phyloP scores from a whole-genome alignment of 2,113 vertebrate genomes.

The Pelodiscus sinensis region DNA sequence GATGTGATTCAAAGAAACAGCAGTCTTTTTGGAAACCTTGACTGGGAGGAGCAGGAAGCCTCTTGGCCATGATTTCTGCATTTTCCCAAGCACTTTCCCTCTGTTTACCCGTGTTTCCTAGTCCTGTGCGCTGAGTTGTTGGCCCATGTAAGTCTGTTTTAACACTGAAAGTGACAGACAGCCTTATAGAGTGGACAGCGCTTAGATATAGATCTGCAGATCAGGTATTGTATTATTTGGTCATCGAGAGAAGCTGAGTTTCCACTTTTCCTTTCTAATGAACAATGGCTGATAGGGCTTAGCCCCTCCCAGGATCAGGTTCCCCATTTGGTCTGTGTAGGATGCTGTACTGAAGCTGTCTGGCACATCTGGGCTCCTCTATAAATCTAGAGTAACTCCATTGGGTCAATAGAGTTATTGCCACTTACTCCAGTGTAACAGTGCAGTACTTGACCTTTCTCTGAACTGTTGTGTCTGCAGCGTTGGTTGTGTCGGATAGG shows the following conservation, averaged over 20 bases:
- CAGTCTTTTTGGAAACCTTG: constrained; percentile 28
- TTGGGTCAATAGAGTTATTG: background rate
- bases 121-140: accelerated
- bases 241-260: background rate
- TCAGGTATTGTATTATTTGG: background rate
- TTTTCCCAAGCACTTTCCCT: background rate
- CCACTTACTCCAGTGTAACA: background rate
- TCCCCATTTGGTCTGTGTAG: background rate
- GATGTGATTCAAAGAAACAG: background rate
- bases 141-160: accelerated
- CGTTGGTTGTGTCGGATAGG: background rate
- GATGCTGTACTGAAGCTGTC: background rate
- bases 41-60: constrained; percentile 30
- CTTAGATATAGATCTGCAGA: background rate
- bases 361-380: background rate
- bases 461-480: background rate
- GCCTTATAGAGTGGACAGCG: background rate
- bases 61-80: background rate
- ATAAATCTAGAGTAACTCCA: background rate
- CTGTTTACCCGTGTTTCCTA: accelerated
- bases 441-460: background rate
- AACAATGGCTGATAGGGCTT: background rate
- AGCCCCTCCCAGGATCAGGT: background rate
- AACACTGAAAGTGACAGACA: background rate
- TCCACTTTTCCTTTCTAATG: background rate